A percentile compares a stretch with the other conserved stretches of the same genome.
Conservation (phyloP, 2,888 invertebrate genomes). For the Caenorhabditis parvicauda region DNA sequence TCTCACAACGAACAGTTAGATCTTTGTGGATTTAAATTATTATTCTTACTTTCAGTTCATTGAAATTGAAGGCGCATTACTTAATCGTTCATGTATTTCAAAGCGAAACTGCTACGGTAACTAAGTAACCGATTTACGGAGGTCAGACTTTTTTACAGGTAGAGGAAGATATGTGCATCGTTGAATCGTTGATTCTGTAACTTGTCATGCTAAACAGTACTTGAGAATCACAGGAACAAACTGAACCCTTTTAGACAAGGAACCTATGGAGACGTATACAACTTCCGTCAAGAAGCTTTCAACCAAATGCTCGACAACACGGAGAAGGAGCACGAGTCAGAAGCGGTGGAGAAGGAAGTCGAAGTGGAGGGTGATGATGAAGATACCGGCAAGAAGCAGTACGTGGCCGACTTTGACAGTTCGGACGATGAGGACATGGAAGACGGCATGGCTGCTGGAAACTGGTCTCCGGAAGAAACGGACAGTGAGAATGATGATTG, state of each 20-base stretch:
- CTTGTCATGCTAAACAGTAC: too few species aligned
- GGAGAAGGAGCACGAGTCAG: slow-evolving; percentile 71
- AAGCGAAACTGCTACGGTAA: too few species aligned
- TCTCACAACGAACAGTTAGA: too few species aligned
- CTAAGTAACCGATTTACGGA: too few species aligned
- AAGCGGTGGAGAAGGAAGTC: slow-evolving; percentile 61
- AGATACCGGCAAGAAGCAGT: slow-evolving; percentile 47
- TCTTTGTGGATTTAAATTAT: too few species aligned
- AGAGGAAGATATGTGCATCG: too few species aligned
- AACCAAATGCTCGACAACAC: slow-evolving; percentile 86
- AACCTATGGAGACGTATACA: slow-evolving; percentile 92
- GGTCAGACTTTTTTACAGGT: too few species aligned
- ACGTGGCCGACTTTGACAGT: slow-evolving; percentile 60
- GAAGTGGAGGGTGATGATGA: slow-evolving; percentile 42
- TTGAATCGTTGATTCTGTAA: too few species aligned
- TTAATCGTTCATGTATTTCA: too few species aligned
- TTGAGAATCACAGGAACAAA: too few species aligned
- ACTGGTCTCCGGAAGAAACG: slow-evolving; percentile 47
- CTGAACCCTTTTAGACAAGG: slow-evolving; percentile 40
- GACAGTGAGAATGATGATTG: slow-evolving; percentile 39
- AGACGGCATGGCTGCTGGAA: slow-evolving; percentile 34
- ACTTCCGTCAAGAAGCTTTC: slow-evolving; percentile 92
- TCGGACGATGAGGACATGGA: slow-evolving; percentile 60
- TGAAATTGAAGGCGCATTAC: too few species aligned
- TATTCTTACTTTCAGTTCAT: too few species aligned